Base-by-base conservation (phyloP, 2,888 invertebrate species). In the Cerceris rybyensis region DNA sequence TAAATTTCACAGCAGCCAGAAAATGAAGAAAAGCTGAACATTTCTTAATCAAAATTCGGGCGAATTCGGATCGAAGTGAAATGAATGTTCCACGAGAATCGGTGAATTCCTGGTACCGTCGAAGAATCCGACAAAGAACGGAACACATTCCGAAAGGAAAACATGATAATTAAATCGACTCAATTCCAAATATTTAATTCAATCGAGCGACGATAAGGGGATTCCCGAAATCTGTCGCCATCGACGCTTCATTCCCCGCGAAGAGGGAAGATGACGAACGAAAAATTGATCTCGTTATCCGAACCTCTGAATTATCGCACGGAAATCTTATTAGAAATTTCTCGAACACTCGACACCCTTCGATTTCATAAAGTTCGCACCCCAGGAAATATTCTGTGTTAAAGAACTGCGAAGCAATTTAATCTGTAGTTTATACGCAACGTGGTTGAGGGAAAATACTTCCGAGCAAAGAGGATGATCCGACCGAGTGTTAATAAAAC, bases 1-100 rank as follows among this genome's bases (percentile, higher is more conserved):
- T 1, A 28, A 28, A 28, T 28, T 17, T 14, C 11, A 61, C 43
- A 14, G 17, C 13, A 16, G 41, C 42, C n/a, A 59, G 65, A 58
- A 58, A 57, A 71, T 71, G 65, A 42, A 43, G 17, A 43, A 5
- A 55, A 55, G 49, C 7, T 43, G 70, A 16, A 64, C 58, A 70
- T 70, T 54, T 61, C 71, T 70, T 59, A n/a, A 46, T 9, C 8
- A 1, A 39, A 41, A 0, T 11, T 43, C 39, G 16, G 13, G 11
- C 50, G n/a, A 50, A 46, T 6, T n/a, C 50, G 13, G 50, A 50
- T 6, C 28, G 28, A 43, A n/a, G 9, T 17, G 50, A 39, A 55
- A 71, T 75, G 71, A 75, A 72, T 75, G 72, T 75, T 75, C 61
- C 50, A 16, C 13, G 13, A 4, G 71, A 52, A 39, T 72, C 16